Base-by-base conservation (phyloP, 2,797 vertebrate species). In the Bradypodion pumilum region DNA sequence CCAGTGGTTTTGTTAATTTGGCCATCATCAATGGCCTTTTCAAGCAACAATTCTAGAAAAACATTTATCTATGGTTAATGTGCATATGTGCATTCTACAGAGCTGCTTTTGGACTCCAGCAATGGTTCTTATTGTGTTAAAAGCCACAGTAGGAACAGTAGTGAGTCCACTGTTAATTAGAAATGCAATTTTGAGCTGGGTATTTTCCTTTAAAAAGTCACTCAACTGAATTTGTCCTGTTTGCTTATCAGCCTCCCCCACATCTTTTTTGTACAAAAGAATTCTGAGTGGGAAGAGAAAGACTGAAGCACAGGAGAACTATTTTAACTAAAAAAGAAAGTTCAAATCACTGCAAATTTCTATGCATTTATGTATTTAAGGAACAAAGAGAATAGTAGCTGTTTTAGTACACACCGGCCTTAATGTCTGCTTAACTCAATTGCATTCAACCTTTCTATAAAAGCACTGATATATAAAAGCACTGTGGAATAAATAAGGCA, bases 301-400 rank as follows among this genome's bases (percentile, higher is more conserved):
- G 15, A 21, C 10, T 0, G 0, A 81, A 84, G 42, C 29, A 73
- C 42, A 1, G 70, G 29, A 74, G 27, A 16, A 86, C 72, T 83
- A 42, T 8, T 52, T 35, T 27, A 74, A 2, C 5, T 65, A 25
- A 23, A 89, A 60, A 19, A 84, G 82, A 88, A 87, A 40, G 27
- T 82, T 86, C 63, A 56, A 78, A 52, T 56, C 40, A 37, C 32
- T 85, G 65, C 60, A 78, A 89, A 49, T 82, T 76, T 25, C 74
- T 10, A 74, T 63, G 0, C 56, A 62, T 70, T 52, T 68, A 2
- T 62, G 19, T 80, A 79, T 35, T 4, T 70, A 83, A 81, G 70
- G n/a, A 62, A 0, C 0, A 25, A 7, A 89, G 79, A 80, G 62
- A 60, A 74, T 15, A 0, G 0, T 21, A 79, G 32, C 52, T 74